These are phyloP conservation scores for Conus ventricosus DNA, from an alignment of 1,140 invertebrate genomes.

Conservation along the genomic window DNA sequence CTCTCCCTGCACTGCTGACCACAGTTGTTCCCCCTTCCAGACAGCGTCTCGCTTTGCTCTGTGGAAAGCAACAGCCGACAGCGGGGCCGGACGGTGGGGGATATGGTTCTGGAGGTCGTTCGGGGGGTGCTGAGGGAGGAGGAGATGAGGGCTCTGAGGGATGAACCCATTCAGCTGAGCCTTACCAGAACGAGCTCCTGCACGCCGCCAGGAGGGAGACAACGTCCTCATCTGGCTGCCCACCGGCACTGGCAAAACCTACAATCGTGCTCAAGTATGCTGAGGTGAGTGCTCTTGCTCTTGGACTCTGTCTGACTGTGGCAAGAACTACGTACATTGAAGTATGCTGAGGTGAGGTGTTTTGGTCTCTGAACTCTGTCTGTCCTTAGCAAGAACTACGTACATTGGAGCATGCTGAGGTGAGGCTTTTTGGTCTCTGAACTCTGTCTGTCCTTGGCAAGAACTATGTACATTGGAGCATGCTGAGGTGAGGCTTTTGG, in stretches of 20 bases:
- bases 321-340: constrained; percentile 30
- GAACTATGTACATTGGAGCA: too few relatives aligned
- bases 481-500: too few relatives aligned
- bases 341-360: constrained; percentile 24
- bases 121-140: constrained; percentile 1
- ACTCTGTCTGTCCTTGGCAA: too few relatives aligned
- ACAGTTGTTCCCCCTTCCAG: too few relatives aligned
- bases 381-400: too few relatives aligned
- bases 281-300: background rate
- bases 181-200: constrained; percentile 31
- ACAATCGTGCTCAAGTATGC: constrained; percentile 32
- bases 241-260: constrained; percentile 33
- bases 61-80: background rate
- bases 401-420: too few relatives aligned
- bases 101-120: too few relatives aligned
- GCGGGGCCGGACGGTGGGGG: background rate
- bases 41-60: background rate
- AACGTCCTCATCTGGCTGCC: constrained; percentile 26
- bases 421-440: too few relatives aligned
- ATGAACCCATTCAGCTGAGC: constrained; percentile 6
- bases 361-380: background rate
- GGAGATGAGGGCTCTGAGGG: background rate
- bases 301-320: background rate
- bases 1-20: too few relatives aligned
- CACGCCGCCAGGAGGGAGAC: background rate